Conservation (phyloP, 1,140 invertebrate species). For the Pogonognathellus flavescens region DNA sequence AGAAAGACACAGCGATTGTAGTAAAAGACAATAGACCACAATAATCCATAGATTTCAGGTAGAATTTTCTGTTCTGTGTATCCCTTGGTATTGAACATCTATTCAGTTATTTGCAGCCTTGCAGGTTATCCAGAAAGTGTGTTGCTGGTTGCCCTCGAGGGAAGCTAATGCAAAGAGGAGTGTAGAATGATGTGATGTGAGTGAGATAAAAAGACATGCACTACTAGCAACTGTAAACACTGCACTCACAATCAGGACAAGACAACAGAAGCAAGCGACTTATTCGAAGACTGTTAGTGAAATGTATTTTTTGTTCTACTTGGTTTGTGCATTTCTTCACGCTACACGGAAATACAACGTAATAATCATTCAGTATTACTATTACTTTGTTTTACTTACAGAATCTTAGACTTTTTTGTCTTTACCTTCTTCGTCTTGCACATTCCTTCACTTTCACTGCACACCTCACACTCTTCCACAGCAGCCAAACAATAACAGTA, state of each 20-base stretch:
- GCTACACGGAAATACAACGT: background rate
- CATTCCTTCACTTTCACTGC: background rate
- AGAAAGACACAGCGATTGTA: no score
- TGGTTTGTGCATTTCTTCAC: conserved; percentile 4
- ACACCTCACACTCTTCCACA: no score
- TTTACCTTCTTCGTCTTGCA: background rate
- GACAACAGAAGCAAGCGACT: background rate
- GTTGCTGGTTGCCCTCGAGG: conserved; percentile 15
- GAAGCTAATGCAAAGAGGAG: conserved; percentile 20
- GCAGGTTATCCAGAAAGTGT: background rate
- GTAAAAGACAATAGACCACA: no score
- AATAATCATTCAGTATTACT: conserved; percentile 3
- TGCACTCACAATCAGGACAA: conserved; percentile 2
- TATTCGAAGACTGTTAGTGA: background rate
- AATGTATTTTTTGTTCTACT: background rate
- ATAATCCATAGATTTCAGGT: no score
- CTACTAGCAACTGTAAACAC: background rate
- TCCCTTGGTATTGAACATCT: no score
- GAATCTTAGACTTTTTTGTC: background rate
- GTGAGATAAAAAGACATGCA: conserved; percentile 22
- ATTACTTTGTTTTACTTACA: background rate
- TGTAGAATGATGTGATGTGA: conserved; percentile 25
- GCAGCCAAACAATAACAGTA: no score
- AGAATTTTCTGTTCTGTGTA: no score
- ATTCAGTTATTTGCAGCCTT: background rate